Conservation (phyloP, 2,797 vertebrate genomes). For the Tragelaphus eurycerus region DNA sequence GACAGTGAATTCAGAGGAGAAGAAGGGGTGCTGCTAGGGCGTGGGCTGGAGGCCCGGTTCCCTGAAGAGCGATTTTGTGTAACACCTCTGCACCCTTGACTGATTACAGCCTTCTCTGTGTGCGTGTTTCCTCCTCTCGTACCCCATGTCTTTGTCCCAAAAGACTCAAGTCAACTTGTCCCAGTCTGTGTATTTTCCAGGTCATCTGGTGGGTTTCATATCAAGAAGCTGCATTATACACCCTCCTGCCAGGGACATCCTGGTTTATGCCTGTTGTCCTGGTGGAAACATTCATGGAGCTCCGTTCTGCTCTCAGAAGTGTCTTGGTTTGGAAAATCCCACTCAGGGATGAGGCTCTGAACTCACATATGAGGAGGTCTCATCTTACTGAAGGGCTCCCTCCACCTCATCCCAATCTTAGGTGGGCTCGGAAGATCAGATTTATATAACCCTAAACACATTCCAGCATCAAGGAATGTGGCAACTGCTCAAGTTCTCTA, state of each 20-base stretch:
- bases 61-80: conserved; percentile 36
- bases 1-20: conserved; percentile 58
- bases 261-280: neutral
- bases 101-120: neutral
- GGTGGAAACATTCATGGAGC: neutral
- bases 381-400: neutral
- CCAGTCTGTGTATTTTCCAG: neutral
- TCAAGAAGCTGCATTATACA: neutral
- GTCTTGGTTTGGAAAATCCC: neutral
- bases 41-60: neutral
- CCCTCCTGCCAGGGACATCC: neutral
- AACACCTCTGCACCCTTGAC: neutral
- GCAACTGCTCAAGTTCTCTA: neutral
- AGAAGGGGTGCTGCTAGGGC: neutral
- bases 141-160: neutral
- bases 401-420: neutral
- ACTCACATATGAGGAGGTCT: neutral
- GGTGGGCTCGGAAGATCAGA: neutral
- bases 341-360: neutral
- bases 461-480: neutral
- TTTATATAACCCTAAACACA: neutral
- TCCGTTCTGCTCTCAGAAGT: neutral
- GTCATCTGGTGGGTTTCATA: neutral
- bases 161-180: neutral
- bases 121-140: neutral